Conservation (phyloP, 2,113 vertebrate species). For the Vombatus ursinus region DNA sequence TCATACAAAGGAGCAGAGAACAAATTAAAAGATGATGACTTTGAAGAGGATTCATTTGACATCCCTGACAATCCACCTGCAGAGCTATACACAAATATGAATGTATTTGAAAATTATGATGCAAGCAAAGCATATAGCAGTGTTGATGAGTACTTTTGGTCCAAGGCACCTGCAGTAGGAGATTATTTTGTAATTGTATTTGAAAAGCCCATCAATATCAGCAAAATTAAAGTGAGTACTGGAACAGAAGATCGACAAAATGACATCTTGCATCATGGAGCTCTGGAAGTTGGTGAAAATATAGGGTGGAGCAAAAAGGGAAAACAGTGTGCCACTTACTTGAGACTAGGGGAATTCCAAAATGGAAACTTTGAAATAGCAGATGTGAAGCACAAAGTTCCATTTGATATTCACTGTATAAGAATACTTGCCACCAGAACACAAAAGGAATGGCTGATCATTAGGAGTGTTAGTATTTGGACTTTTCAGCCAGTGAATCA, state of each 20-base stretch:
- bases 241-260: slow-evolving; percentile 97
- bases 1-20: slow-evolving; percentile 98
- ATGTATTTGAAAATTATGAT: slow-evolving; percentile 97
- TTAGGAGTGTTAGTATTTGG: slow-evolving; percentile 97
- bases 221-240: slow-evolving; percentile 93
- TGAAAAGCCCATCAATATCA: slow-evolving; percentile 93
- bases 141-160: slow-evolving; percentile 98
- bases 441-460: slow-evolving; percentile 98
- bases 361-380: slow-evolving; percentile 95
- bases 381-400: slow-evolving; percentile 94
- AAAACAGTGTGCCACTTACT: slow-evolving; percentile 91
- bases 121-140: slow-evolving; percentile 96
- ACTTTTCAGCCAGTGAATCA: slow-evolving; percentile 89
- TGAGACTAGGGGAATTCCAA: slow-evolving; percentile 95
- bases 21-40: slow-evolving; percentile 98
- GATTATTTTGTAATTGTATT: slow-evolving; percentile 95
- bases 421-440: slow-evolving; percentile 94
- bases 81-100: slow-evolving; percentile 94
- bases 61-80: slow-evolving; percentile 98
- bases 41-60: slow-evolving; percentile 96
- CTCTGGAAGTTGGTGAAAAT: slow-evolving; percentile 94
- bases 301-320: slow-evolving; percentile 88
- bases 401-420: slow-evolving; percentile 95
- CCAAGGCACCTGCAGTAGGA: slow-evolving; percentile 93
- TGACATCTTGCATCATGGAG: slow-evolving; percentile 95